Conservation (phyloP, 2,113 vertebrate genomes). For the Xenopus borealis region DNA sequence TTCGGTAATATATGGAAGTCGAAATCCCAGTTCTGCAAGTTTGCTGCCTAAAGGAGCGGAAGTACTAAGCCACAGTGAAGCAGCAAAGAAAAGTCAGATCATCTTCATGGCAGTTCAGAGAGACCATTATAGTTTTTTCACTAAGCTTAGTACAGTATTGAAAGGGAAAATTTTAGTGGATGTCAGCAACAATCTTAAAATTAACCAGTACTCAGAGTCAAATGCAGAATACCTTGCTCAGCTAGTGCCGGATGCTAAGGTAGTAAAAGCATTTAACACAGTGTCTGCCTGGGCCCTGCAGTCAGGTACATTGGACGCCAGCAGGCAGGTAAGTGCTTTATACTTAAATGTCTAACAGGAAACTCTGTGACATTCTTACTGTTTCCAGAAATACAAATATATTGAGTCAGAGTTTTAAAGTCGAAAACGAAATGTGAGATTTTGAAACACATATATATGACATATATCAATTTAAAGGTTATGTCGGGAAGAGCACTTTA, state of each 20-base stretch:
- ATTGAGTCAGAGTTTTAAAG: too few relatives aligned
- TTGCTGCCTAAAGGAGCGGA: conserved; percentile 68
- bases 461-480: too few relatives aligned
- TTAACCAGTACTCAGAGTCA: conserved; percentile 81
- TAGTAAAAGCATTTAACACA: conserved; percentile 94
- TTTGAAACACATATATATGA: too few relatives aligned
- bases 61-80: conserved; percentile 69
- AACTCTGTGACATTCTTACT: too few relatives aligned
- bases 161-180: conserved; percentile 86
- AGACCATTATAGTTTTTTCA: conserved; percentile 77
- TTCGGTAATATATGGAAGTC: conserved; percentile 69
- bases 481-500: too few relatives aligned
- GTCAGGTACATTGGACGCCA: conserved; percentile 84
- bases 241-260: conserved; percentile 71
- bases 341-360: neutral
- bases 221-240: conserved; percentile 84
- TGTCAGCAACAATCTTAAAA: conserved; percentile 88
- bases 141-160: conserved; percentile 62
- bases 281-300: conserved; percentile 93
- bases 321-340: conserved; percentile 78
- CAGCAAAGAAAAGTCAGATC: conserved; percentile 66
- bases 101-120: conserved; percentile 81
- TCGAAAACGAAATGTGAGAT: too few relatives aligned
- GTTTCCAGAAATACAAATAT: too few relatives aligned
- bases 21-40: conserved; percentile 54